These are phyloP conservation scores for Theristicus caerulescens DNA, from an alignment of 2,113 vertebrate genomes.

Conservation along the genomic window DNA sequence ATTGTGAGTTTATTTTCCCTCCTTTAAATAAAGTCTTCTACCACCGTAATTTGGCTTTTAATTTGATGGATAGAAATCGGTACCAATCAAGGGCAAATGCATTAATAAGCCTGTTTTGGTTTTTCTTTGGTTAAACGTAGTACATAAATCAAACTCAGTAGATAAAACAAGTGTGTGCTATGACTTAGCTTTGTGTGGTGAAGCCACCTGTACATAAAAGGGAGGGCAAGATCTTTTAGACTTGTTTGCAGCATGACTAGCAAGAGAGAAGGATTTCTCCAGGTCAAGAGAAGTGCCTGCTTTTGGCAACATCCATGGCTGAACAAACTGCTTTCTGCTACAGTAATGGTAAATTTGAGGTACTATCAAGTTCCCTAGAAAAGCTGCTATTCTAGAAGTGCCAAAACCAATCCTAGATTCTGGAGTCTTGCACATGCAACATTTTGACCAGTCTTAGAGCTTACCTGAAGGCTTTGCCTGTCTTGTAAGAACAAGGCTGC, in stretches of 20 bases:
- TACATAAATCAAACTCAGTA: not conserved
- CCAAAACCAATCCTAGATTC: not conserved
- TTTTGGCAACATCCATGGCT: not conserved
- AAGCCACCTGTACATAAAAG: not conserved
- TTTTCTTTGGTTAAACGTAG: not conserved
- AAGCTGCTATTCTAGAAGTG: not conserved
- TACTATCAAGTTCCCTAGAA: not conserved
- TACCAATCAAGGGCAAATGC: not conserved
- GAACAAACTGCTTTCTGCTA: not conserved
- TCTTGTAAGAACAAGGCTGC: not conserved
- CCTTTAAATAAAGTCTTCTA: constrained; percentile 41
- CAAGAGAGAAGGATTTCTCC: not conserved
- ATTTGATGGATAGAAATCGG: not conserved
- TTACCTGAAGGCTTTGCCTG: not conserved
- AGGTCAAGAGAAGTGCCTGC: not conserved
- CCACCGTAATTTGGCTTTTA: not conserved
- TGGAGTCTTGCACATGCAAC: not conserved
- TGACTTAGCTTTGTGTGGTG: not conserved
- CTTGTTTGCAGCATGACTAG: not conserved
- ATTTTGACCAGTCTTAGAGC: not conserved
- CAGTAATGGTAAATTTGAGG: not conserved
- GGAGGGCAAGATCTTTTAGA: not conserved
- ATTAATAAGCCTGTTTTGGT: not conserved
- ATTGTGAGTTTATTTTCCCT: not conserved
- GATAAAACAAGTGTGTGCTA: not conserved